phyloP scores from a whole-genome alignment of 2,113 vertebrate genomes.

The Paracyprichromis sp. region DNA sequence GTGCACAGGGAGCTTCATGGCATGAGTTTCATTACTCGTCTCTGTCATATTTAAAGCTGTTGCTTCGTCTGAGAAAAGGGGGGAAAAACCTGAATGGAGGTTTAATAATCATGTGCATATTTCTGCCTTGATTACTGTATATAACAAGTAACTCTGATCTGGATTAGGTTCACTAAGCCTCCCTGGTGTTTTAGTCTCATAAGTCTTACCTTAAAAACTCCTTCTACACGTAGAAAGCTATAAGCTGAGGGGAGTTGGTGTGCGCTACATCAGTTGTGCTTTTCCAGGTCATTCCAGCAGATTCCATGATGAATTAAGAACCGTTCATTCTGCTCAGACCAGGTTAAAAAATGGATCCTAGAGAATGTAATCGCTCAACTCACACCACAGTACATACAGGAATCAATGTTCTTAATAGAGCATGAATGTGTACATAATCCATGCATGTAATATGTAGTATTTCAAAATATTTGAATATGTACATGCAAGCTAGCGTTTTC shows the following conservation, averaged over 20 bases:
- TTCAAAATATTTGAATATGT: background rate
- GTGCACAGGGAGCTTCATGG: background rate
- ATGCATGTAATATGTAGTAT: background rate
- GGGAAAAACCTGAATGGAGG: background rate
- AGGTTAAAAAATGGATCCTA: background rate
- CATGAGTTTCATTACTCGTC: background rate
- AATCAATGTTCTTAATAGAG: background rate
- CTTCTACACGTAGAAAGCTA: background rate
- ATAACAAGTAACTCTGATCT: background rate
- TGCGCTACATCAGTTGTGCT: background rate
- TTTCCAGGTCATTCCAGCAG: background rate
- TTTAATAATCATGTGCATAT: background rate
- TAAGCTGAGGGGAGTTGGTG: background rate
- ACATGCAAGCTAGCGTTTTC: rapidly evolving
- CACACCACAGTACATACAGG: background rate
- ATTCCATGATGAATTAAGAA: background rate
- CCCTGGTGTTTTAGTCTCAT: background rate
- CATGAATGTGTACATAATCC: background rate
- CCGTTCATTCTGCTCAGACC: background rate
- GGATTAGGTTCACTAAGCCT: background rate
- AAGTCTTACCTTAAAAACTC: background rate
- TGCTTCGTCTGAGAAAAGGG: background rate
- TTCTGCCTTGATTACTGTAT: background rate
- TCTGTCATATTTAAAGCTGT: background rate
- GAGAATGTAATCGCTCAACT: background rate